Base-by-base conservation (phyloP, 2,888 invertebrate genomes). In the Trisateles emortualis region DNA sequence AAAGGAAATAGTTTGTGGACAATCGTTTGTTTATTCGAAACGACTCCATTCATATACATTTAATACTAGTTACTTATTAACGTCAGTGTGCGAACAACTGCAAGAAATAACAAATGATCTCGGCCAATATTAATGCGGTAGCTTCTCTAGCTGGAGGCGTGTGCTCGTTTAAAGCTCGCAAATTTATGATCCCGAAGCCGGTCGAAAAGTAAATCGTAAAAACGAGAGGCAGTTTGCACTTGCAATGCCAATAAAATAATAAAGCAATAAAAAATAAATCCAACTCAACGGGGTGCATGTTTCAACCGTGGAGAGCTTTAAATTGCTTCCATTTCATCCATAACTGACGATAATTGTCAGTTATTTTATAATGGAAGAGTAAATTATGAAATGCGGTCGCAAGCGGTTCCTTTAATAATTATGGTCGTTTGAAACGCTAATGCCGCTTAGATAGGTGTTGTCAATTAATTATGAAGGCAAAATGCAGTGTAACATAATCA, bases 401-500 rank as follows among this genome's bases (percentile, higher is more conserved):
- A 79, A 79, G 47, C 67, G 68, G 69, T 59, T 53, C 62, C 75
- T 66, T 76, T 69, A 68, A 72, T 75, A 78, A 79, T 84, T 78
- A 80, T 80, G 82, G 73, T 72, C 71, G 70, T 72, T 77, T 72
- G 62, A 72, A 66, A 67, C 66, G 66, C 76, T 83, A 81, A 81
- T 77, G 73, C 76, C 78, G 76, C 80, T 78, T 76, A 84, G 86
- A 88, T 90, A 88, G 79, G 82, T 77, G 78, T 78, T 84, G 85
- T 87, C 87, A 86, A 89, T 90, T 92, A 92, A 90, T 91, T 88
- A 89, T 88, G 79, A 87, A 84, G 71, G 86, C 86, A 85, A 90
- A 90, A 90, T 86, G 84, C 83, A 85, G 83, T 86, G 90, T 88
- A 91, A 90, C 86, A 88, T 85, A 90, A 91, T 92, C 90, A 90